Evolutionary conservation across 1,140 invertebrate genomes (phyloP), one percentile per base, ranked within the genome.

Genomic region (Scylla paramamosain): DNA sequence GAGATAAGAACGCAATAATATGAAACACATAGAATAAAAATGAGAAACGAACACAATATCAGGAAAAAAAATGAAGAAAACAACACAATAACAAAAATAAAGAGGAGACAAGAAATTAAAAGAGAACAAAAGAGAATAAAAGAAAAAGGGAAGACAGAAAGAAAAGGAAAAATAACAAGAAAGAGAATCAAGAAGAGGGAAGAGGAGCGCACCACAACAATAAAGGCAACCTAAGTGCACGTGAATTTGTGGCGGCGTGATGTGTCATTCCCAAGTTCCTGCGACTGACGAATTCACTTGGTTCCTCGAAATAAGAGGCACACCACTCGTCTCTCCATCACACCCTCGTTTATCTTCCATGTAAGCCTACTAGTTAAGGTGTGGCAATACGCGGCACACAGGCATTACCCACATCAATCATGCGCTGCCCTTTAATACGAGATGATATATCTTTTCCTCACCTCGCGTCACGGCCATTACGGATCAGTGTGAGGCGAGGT

Each of bases 361-460:
- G 20, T 25, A 25, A n/a, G 67, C 67, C 67, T n/a, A n/a, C 67
- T 77, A 77, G 67, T 77, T 77, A 77, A 20, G 67, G 67, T 77
- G 67, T 7, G 67, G 67, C 20, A 77, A 77, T 77, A 77, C 67
- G n/a, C 20, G 67, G n/a, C 20, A 77, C 67, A 77, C 67, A 77
- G 67, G 67, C 67, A n/a, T n/a, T 25, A 20, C 67, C 6, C 20
- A n/a, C 67, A 77, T 77, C 67, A 77, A 77, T 77, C 67, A 77
- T n/a, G 67, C 67, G 12, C 67, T 77, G 67, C 67, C 67, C 67
- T 77, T 77, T 77, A 77, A 77, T 77, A 77, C 16, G 67, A 25
- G 20, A 77, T 77, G 67, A 77, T 77, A n/a, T 77, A 77, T 77
- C 67, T 77, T 77, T 77, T 77, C 67, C 67, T 77, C 67, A n/a